Evolutionary conservation across 2,113 vertebrate genomes (phyloP), one percentile per base, ranked within the genome.

Genomic region (Daubentonia madagascariensis): DNA sequence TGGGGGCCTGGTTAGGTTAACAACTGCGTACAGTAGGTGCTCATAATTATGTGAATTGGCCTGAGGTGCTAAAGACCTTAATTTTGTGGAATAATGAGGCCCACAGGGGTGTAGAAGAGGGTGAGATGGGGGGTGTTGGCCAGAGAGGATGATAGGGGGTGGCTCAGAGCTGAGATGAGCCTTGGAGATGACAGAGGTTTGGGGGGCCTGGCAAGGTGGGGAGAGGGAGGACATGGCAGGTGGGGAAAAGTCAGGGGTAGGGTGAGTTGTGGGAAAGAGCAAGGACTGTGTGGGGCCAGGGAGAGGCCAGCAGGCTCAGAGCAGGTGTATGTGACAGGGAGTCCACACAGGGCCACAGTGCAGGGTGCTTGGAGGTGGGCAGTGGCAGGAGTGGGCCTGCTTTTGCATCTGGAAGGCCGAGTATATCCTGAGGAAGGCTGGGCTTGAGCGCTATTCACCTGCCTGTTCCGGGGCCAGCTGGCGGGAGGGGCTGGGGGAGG

Each of bases 321-420:
- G 85, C 8, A 37, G 11, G 37, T 57, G 11, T 20, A 3, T 18
- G 20, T 37, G 9, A 25, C 7, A 76, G 54, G 28, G 48, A 84
- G 37, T 40, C 13, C 20, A 54, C 23, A 1, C 5, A 16, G 22
- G 59, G 94, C 37, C 43, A 1, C 1, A 0, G 23, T 54, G 6
- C 2, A 37, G 65, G 37, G 40, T 23, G 20, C 45, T 16, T 22
- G 5, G 8, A 5, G 18, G 48, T 0, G 0, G 13, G 3, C 50
- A 18, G 57, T 2, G 25, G 40, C 1, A 61, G 35, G 23, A 25
- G 17, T 1, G 35, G 37, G 35, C 20, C 28, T 63, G 75, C 25
- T 18, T 65, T 81, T 52, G 7, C 1, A 1, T 85, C 54, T 81
- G 76, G 37, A 68, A 95, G 30, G 37, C 2, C 0, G 35, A 76